These are phyloP conservation scores for Theristicus caerulescens DNA, from an alignment of 2,113 vertebrate genomes.

Conservation along the genomic window DNA sequence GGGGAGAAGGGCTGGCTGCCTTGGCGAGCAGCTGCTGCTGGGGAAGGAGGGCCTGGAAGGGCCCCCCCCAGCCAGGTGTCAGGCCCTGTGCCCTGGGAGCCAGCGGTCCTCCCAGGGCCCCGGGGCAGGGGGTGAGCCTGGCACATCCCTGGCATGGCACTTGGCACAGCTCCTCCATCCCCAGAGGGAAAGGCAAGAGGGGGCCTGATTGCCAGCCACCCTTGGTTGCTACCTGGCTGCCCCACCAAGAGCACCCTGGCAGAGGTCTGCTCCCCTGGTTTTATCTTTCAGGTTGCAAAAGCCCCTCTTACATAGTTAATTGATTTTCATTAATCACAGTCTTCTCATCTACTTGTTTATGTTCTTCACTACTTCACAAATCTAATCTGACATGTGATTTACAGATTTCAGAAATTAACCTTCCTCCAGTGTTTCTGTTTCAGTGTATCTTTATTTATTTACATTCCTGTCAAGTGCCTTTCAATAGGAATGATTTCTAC, in stretches of 20 bases:
- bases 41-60: background rate
- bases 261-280: background rate
- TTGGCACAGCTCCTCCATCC: fast-evolving
- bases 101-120: background rate
- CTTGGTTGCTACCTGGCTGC: background rate
- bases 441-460: slow-evolving; percentile 57
- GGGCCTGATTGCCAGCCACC: background rate
- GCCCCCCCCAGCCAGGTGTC: background rate
- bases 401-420: slow-evolving; percentile 57
- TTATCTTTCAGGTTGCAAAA: background rate
- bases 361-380: slow-evolving; percentile 37
- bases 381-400: slow-evolving; percentile 41
- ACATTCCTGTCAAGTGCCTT: slow-evolving; percentile 45
- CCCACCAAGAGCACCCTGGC: background rate
- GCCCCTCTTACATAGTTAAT: background rate
- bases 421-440: slow-evolving; percentile 61
- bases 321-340: slow-evolving; percentile 60
- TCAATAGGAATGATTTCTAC: background rate
- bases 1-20: background rate
- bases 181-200: background rate
- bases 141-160: background rate
- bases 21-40: background rate
- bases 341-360: slow-evolving; percentile 60
- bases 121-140: background rate
- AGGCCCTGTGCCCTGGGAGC: background rate